Conservation (phyloP, 1,140 invertebrate species). For the Chelonus insularis region DNA sequence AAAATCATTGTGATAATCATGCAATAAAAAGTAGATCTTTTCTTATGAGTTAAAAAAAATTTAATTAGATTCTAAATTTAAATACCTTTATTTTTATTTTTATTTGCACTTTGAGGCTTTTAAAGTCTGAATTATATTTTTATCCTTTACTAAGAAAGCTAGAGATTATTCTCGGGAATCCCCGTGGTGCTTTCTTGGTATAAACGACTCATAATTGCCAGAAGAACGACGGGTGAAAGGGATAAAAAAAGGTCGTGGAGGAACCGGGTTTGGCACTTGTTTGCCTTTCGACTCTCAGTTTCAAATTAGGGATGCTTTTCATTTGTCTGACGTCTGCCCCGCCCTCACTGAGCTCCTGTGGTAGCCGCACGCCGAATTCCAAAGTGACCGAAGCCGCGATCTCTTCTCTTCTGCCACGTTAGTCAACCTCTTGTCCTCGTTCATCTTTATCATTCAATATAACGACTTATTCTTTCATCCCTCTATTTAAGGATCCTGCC, state of each 20-base stretch:
- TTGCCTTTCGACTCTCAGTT: constrained; percentile 48
- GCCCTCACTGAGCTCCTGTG: constrained; percentile 48
- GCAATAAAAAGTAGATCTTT: no score
- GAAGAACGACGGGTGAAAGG: constrained; percentile 11
- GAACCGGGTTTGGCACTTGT: constrained; percentile 38
- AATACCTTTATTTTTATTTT: no score
- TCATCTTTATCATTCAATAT: not conserved
- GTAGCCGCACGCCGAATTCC: constrained; percentile 46
- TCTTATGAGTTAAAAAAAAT: no score
- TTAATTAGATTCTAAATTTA: no score
- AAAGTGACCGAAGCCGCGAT: constrained; percentile 39
- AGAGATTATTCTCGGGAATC: constrained; percentile 9
- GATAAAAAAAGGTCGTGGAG: constrained; percentile 1
- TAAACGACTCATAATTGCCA: constrained; percentile 34
- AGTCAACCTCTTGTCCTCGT: not conserved
- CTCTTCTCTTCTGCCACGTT: not conserved
- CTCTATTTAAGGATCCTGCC: no score
- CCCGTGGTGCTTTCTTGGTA: constrained; percentile 26
- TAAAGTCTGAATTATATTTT: no score
- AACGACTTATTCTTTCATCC: no score
- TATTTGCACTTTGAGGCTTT: no score
- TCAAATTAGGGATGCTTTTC: constrained; percentile 55
- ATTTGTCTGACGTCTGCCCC: constrained; percentile 50
- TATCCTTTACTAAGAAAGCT: not conserved
- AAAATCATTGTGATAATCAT: no score